Evolutionary conservation across 2,888 invertebrate species (phyloP).

Genomic region (Andricus quercusramuli): DNA sequence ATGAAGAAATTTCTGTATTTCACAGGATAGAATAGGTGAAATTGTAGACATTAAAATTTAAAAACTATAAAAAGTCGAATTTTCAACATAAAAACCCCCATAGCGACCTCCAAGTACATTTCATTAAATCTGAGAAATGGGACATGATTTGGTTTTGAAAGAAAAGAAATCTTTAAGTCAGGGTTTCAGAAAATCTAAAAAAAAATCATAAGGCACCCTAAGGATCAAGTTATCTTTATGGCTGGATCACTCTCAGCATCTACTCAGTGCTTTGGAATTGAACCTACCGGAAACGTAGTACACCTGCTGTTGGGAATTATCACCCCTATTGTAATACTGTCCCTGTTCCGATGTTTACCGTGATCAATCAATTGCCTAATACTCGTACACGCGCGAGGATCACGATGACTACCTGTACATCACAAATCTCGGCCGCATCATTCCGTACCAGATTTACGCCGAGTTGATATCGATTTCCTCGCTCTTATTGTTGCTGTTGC

Average conservation of each 20-base stretch:
- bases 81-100: no score
- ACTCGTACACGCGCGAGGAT: slow-evolving; percentile 62
- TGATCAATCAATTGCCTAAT: slow-evolving; percentile 69
- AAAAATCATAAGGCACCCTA: not conserved
- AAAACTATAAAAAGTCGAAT: no score
- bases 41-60: no score
- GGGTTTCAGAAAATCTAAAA: no score
- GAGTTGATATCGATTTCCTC: slow-evolving; percentile 65
- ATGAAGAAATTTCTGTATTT: no score
- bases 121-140: no score
- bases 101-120: no score
- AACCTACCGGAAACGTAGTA: slow-evolving; percentile 17
- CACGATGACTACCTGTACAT: slow-evolving; percentile 68
- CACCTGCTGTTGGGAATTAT: slow-evolving; percentile 66
- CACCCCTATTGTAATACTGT: slow-evolving; percentile 61
- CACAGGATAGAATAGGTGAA: no score
- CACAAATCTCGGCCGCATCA: slow-evolving; percentile 67
- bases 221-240: not conserved
- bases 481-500: slow-evolving; percentile 58
- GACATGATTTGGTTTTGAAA: no score
- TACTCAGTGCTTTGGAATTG: slow-evolving; percentile 9
- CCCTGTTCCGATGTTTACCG: slow-evolving; percentile 59
- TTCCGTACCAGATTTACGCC: slow-evolving; percentile 52
- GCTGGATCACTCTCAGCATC: not conserved
- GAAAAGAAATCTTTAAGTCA: no score